These are phyloP conservation scores for Conus canariensis DNA, from an alignment of 2,888 invertebrate species.

Conservation along the genomic window DNA sequence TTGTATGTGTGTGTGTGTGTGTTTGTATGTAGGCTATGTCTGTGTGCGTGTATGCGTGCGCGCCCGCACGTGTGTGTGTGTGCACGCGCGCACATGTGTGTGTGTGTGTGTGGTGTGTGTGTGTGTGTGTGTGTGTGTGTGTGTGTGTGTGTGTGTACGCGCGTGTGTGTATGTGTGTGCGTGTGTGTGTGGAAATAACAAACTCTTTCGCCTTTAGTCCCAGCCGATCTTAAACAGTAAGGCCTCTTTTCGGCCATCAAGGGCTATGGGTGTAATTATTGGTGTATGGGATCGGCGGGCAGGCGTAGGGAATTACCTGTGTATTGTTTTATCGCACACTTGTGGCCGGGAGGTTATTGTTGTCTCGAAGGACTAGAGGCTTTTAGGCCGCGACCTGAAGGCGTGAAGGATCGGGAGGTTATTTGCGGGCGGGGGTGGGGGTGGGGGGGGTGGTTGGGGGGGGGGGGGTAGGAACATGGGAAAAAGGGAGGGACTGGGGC, in stretches of 20 bases:
- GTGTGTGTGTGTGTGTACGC: neutral
- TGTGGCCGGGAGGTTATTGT: no score
- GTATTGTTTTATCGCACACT: no score
- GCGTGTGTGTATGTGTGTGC: neutral
- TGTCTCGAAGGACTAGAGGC: no score
- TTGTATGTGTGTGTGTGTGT: rapidly evolving
- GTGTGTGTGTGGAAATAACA: neutral
- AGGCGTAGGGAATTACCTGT: neutral
- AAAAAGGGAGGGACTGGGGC: no score
- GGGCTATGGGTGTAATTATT: slow-evolving; percentile 3
- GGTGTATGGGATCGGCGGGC: neutral
- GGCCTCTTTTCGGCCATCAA: neutral
- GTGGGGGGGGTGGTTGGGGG: no score
- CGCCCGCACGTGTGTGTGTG: neutral
- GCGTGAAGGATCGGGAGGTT: no score
- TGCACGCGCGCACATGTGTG: neutral
- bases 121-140: neutral
- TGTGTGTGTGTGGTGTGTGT: neutral
- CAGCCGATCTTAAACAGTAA: no score
- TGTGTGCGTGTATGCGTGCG: neutral
- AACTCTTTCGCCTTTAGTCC: neutral
- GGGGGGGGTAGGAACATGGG: no score
- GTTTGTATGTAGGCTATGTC: neutral
- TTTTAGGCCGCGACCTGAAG: no score
- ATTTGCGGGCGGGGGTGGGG: no score